phyloP scores from a whole-genome alignment of 2,888 invertebrate genomes.

The Ferdinandea cuprea region DNA sequence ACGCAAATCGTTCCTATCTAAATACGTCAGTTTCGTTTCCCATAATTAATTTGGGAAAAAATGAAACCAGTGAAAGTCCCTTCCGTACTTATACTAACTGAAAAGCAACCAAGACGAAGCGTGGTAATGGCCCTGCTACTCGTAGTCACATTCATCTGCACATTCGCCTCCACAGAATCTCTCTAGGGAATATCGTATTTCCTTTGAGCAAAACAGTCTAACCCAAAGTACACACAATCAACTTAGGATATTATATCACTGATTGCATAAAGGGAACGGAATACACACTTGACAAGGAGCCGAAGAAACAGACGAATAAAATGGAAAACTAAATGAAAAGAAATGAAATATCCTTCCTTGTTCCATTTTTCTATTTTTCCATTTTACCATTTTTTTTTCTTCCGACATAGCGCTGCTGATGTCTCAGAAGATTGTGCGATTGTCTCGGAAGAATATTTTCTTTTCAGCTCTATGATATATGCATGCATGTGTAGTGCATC shows the following conservation, averaged over 20 bases:
- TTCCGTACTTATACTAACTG: constrained; percentile 45
- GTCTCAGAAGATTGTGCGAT: not conserved
- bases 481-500: constrained; percentile 56
- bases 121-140: constrained; percentile 50
- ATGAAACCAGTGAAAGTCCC: constrained; percentile 37
- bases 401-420: not conserved
- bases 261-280: constrained; percentile 72
- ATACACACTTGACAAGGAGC: constrained; percentile 45
- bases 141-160: constrained; percentile 59
- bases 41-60: constrained; percentile 60
- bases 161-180: constrained; percentile 46
- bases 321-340: constrained; percentile 70
- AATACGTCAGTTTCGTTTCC: constrained; percentile 45
- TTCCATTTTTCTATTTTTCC: too few relatives aligned
- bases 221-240: constrained; percentile 73
- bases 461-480: constrained; percentile 47
- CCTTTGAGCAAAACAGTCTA: constrained; percentile 73
- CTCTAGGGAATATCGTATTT: constrained; percentile 63
- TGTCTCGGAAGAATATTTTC: constrained; percentile 54
- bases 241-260: constrained; percentile 74
- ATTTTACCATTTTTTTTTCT: too few relatives aligned
- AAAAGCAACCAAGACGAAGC: constrained; percentile 47
- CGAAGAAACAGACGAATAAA: constrained; percentile 61
- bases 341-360: constrained; percentile 67
- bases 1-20: constrained; percentile 5